Percentiles rank a stretch among this genome's conserved stretches.
phyloP scores from a whole-genome alignment of 2,888 invertebrate genomes.

The Trisateles emortualis region DNA sequence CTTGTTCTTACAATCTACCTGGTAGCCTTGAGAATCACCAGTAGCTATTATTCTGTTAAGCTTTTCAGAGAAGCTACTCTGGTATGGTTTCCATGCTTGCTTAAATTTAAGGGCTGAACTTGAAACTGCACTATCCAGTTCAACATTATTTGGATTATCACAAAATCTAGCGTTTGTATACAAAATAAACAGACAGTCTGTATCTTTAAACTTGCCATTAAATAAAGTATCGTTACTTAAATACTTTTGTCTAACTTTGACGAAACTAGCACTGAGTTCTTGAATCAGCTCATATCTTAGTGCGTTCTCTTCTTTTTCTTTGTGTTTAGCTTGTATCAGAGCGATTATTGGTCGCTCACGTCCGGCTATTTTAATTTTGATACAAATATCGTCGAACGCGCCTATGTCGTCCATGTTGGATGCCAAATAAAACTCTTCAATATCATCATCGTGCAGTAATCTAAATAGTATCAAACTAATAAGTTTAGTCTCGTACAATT shows the following conservation, averaged over 20 bases:
- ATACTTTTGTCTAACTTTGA: not conserved
- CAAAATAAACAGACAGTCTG: constrained; percentile 23
- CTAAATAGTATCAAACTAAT: not conserved
- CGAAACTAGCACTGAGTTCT: not conserved
- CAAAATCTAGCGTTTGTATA: constrained; percentile 29
- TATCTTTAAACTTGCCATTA: not conserved
- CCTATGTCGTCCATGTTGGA: not conserved
- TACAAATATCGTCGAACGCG: not conserved
- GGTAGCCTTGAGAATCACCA: not conserved
- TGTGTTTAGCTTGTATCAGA: not conserved
- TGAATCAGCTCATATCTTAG: not conserved
- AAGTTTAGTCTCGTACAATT: not conserved
- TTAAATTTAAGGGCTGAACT: not conserved
- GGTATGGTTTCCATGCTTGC: not conserved
- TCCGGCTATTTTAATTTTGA: not conserved
- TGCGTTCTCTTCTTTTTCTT: not conserved
- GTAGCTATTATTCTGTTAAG: not conserved
- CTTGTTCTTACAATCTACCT: not conserved
- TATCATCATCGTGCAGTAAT: not conserved
- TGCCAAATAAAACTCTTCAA: not conserved
- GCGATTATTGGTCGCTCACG: not conserved
- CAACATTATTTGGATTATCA: not conserved
- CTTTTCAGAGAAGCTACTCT: not conserved
- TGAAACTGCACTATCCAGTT: not conserved
- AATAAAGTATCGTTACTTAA: not conserved